phyloP scores from a whole-genome alignment of 2,113 vertebrate species.

The Rhynchomys soricoides region DNA sequence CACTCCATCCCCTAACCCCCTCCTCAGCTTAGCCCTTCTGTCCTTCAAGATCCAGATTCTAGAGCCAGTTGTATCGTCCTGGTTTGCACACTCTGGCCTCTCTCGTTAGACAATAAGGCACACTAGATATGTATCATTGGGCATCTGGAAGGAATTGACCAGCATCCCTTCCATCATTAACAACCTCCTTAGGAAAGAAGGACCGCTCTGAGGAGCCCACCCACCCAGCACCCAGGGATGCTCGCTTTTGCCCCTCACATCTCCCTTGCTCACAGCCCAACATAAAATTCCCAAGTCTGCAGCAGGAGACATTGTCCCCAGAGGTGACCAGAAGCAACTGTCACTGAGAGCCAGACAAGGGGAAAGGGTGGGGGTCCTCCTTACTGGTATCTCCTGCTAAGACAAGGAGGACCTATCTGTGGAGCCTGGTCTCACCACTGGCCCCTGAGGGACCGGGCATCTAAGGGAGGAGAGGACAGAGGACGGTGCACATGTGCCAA shows the following conservation, averaged over 20 bases:
- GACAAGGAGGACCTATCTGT: background rate
- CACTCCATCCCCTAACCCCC: background rate
- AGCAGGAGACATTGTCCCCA: fast-evolving
- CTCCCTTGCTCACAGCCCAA: background rate
- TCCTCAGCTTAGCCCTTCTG: background rate
- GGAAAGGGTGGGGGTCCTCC: background rate
- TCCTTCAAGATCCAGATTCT: background rate
- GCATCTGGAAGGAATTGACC: background rate
- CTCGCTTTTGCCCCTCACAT: fast-evolving
- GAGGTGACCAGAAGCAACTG: background rate
- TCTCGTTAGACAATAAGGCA: background rate
- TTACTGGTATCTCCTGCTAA: background rate
- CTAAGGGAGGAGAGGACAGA: background rate
- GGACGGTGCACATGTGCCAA: fast-evolving
- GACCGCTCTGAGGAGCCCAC: background rate
- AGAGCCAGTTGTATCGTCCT: background rate
- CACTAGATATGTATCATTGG: background rate
- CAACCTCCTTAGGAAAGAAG: background rate
- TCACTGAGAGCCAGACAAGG: background rate
- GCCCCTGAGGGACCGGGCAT: background rate
- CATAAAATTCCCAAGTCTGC: background rate
- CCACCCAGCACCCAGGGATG: fast-evolving
- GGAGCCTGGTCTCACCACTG: background rate
- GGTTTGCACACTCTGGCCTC: background rate
- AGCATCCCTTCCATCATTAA: no score